Base-by-base conservation (phyloP, 2,797 vertebrate genomes). In the Eidolon dupreanum region DNA sequence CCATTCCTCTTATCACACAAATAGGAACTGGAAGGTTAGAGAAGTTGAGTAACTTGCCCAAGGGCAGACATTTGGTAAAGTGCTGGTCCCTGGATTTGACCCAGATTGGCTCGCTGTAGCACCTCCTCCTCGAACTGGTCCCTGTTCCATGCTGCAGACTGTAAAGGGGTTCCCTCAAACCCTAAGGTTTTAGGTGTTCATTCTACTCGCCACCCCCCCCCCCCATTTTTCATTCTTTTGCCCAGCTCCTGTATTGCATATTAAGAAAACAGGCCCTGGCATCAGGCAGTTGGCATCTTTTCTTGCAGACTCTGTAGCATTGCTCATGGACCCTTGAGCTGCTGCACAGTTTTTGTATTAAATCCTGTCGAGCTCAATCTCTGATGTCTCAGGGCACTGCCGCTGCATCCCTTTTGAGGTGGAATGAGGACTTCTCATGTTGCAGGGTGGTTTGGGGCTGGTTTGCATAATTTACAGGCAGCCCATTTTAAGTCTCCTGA, bases 401-500 rank as follows among this genome's bases (percentile, higher is more conserved):
- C 10, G 31, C 24, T 22, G 20, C 46, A 57, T 8, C 41, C 26
- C n/a, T 78, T 74, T 79, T 2, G 53, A 90, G 83, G 49, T 59
- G 10, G 33, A 59, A 24, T 71, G 91, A 95, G 88, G 86, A 73
- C 93, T 49, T 90, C 24, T 84, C 22, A 1, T n/a, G 65, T 88
- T 88, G 55, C 66, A 65, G 57, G 71, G 36, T 17, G n/a, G n/a
- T 82, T 77, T 79, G 59, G 46, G 66, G 31, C 65, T 88, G 65
- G 57, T 74, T 93, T 90, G 59, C 85, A 6, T 89, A 75, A 73
- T 68, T 78, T 82, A 28, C 17, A 79, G 65, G 77, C 5, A 74
- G 41, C 49, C 33, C 9, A 2, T 92, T 88, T 83, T 63, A 68
- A 78, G n/a, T 83, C 71, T 95, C 31, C 73, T 95, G 71, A 95